These are phyloP conservation scores for Parus major DNA, from an alignment of 2,113 vertebrate genomes.

Conservation along the genomic window DNA sequence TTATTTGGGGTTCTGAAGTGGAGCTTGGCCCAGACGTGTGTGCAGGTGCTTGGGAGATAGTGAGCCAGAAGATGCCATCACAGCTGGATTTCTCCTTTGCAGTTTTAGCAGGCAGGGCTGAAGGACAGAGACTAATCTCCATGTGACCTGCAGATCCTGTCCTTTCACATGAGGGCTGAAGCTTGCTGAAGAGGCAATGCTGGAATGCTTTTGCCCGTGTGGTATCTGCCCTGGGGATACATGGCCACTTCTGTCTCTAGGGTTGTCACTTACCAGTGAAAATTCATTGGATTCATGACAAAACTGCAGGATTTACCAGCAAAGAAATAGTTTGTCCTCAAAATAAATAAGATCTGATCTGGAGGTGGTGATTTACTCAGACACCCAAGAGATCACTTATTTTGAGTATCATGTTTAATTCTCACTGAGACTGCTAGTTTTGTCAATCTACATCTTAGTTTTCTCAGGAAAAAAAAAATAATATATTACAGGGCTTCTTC, in stretches of 20 bases:
- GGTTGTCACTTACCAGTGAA: conserved; percentile 17
- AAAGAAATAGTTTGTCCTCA: conserved; percentile 61
- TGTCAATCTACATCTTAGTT: conserved; percentile 11
- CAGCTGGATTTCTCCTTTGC: conserved; percentile 5
- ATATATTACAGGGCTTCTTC: neutral
- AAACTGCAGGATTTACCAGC: conserved; percentile 43
- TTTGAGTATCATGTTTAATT: conserved; percentile 32
- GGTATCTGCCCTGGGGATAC: conserved; percentile 30
- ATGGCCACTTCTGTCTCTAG: neutral
- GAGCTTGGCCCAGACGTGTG: neutral
- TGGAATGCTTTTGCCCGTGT: conserved; percentile 40
- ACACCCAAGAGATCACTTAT: conserved; percentile 47
- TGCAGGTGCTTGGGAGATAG: neutral
- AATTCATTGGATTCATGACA: conserved; percentile 45
- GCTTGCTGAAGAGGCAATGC: conserved; percentile 49
- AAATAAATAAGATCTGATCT: conserved; percentile 62
- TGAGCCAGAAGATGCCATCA: neutral
- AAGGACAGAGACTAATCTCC: conserved; percentile 35
- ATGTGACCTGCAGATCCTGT: conserved; percentile 35
- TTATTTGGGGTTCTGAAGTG: neutral
- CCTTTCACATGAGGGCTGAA: conserved; percentile 44
- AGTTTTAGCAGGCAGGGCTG: conserved; percentile 44
- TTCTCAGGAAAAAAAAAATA: neutral
- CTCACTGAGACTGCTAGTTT: conserved; percentile 47
- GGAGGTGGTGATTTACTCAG: conserved; percentile 59